phyloP scores from a whole-genome alignment of 2,888 invertebrate genomes.

The Sinelater perroti region DNA sequence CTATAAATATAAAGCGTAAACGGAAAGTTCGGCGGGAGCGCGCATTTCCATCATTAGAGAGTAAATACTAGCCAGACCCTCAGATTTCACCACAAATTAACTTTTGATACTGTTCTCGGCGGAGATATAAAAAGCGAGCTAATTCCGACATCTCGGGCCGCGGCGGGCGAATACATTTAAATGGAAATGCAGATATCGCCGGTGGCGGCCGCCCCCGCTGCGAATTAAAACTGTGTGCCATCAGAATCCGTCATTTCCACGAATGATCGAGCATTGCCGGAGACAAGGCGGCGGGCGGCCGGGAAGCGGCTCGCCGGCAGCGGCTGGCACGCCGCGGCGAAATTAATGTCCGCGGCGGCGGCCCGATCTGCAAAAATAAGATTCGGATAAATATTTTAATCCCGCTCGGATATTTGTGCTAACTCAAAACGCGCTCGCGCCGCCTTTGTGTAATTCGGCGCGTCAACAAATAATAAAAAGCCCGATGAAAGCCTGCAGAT shows the following conservation, averaged over 20 bases:
- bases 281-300: slow-evolving; percentile 54
- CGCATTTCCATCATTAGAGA: slow-evolving; percentile 58
- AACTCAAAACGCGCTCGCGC: slow-evolving; percentile 16
- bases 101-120: slow-evolving; percentile 61
- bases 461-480: slow-evolving; percentile 19
- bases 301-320: no score
- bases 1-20: slow-evolving; percentile 54
- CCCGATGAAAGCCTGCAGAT: slow-evolving; percentile 15
- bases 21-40: slow-evolving; percentile 50
- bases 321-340: no score
- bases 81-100: slow-evolving; percentile 63
- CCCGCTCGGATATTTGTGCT: slow-evolving; percentile 25
- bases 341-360: slow-evolving; percentile 59
- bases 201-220: slow-evolving; percentile 53
- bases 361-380: slow-evolving; percentile 56
- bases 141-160: slow-evolving; percentile 54
- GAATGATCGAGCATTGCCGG: slow-evolving; percentile 60
- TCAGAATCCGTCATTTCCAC: slow-evolving; percentile 61
- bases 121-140: slow-evolving; percentile 61
- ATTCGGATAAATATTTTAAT: slow-evolving; percentile 53
- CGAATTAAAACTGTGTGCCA: slow-evolving; percentile 61
- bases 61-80: slow-evolving; percentile 56
- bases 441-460: slow-evolving; percentile 11
- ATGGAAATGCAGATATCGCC: slow-evolving; percentile 60
- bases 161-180: slow-evolving; percentile 58